phyloP scores from a whole-genome alignment of 2,888 invertebrate genomes.

The Ophion costatus region DNA sequence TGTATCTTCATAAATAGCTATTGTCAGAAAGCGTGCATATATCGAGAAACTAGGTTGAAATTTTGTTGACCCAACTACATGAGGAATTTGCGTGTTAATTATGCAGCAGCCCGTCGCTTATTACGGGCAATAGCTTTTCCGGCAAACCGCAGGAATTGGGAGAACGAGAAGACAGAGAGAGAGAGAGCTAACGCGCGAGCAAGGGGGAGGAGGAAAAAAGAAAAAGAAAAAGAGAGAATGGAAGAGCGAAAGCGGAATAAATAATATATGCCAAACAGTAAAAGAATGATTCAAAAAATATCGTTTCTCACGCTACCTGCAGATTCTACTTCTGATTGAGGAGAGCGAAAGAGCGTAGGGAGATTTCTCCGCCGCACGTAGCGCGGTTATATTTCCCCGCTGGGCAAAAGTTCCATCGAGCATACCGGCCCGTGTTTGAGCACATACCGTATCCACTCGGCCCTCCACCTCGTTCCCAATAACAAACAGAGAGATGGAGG shows the following conservation, averaged over 20 bases:
- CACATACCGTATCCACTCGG: constrained; percentile 26
- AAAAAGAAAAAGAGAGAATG: constrained; percentile 45
- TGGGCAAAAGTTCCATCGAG: constrained; percentile 60
- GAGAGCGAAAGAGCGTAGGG: constrained; percentile 23
- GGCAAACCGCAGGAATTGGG: constrained; percentile 15
- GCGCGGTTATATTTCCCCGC: constrained; percentile 51
- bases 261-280: constrained; percentile 75
- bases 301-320: constrained; percentile 70
- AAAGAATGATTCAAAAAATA: constrained; percentile 73
- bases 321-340: constrained; percentile 62
- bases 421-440: constrained; percentile 52
- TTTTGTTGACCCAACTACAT: constrained; percentile 57
- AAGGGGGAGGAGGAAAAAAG: background rate
- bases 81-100: constrained; percentile 58
- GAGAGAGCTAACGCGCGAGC: background rate
- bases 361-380: constrained; percentile 31
- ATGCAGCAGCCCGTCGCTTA: constrained; percentile 65
- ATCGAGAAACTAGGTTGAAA: constrained; percentile 52
- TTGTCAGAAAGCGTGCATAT: background rate
- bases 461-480: constrained; percentile 53
- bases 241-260: constrained; percentile 71
- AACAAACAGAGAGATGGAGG: constrained; percentile 78
- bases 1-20: background rate
- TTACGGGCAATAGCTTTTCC: constrained; percentile 70
- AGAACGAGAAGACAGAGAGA: constrained; percentile 2